A percentile compares a stretch with the other conserved stretches of the same genome.
These are phyloP conservation scores for Papilio glaucus DNA, from an alignment of 1,140 invertebrate genomes.

Conservation along the genomic window DNA sequence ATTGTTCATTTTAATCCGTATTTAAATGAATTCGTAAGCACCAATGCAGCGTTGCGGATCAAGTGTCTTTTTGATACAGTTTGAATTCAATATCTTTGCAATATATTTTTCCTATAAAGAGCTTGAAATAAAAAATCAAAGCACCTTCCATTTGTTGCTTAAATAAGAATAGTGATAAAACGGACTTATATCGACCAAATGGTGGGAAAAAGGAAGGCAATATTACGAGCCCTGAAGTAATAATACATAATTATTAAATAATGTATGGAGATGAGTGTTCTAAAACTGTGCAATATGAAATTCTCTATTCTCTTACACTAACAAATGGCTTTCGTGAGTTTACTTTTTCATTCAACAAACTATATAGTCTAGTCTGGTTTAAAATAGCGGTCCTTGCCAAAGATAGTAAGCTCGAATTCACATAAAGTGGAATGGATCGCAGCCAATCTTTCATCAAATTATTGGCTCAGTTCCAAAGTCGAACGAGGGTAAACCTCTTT, in stretches of 20 bases:
- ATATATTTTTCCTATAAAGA: no score
- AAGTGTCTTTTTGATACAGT: neutral
- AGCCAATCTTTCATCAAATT: slow-evolving; percentile 8
- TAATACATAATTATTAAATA: no score
- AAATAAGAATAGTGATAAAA: no score
- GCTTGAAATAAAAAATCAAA: no score
- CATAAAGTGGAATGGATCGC: slow-evolving; percentile 11
- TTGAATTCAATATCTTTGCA: no score
- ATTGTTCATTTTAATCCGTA: slow-evolving; percentile 21
- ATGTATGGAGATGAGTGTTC: no score
- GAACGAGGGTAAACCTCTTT: neutral
- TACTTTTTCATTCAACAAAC: neutral
- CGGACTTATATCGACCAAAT: no score
- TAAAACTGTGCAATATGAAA: no score
- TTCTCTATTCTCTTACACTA: no score
- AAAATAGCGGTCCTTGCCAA: slow-evolving; percentile 11
- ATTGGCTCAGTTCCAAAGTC: slow-evolving; percentile 3
- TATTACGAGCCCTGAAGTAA: no score
- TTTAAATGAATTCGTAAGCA: neutral
- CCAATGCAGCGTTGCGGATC: neutral
- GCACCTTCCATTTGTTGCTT: no score
- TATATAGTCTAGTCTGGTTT: neutral
- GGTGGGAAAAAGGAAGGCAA: no score
- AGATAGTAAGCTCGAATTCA: neutral
- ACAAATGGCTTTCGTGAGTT: neutral